A percentile compares a stretch with the other conserved stretches of the same genome.
Conservation (phyloP, 2,113 vertebrate genomes). For the Colaptes auratus region DNA sequence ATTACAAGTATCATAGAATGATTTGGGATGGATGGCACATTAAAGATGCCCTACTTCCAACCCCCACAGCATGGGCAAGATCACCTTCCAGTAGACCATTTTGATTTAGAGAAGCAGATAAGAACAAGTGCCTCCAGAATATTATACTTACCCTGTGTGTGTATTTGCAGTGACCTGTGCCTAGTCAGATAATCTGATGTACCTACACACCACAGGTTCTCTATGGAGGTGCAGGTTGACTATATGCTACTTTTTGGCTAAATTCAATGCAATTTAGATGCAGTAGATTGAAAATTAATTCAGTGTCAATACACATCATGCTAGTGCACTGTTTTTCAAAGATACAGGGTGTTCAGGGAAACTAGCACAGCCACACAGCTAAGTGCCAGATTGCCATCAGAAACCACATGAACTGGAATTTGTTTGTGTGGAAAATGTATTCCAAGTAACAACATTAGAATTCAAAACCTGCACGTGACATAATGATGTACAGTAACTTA, state of each 20-base stretch:
- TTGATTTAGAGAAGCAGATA: neutral
- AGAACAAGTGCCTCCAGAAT: neutral
- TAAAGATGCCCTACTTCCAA: neutral
- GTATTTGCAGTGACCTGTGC: neutral
- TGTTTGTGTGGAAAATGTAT: neutral
- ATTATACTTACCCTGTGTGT: neutral
- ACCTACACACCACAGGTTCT: neutral
- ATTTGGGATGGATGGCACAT: neutral
- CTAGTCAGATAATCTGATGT: neutral
- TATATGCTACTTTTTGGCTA: neutral
- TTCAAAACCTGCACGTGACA: neutral
- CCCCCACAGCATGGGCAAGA: neutral
- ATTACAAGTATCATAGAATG: neutral
- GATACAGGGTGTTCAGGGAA: neutral
- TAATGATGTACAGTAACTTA: neutral
- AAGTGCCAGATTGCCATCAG: neutral
- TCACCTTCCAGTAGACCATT: too few species aligned
- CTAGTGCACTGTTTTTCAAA: neutral
- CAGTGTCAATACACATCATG: rapidly evolving
- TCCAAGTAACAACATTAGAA: neutral
- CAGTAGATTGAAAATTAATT: neutral
- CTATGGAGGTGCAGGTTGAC: neutral
- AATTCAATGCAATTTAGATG: neutral
- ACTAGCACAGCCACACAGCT: neutral
- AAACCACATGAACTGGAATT: neutral